phyloP scores from a whole-genome alignment of 2,888 invertebrate species.

The Pachycephus smyrnensis region DNA sequence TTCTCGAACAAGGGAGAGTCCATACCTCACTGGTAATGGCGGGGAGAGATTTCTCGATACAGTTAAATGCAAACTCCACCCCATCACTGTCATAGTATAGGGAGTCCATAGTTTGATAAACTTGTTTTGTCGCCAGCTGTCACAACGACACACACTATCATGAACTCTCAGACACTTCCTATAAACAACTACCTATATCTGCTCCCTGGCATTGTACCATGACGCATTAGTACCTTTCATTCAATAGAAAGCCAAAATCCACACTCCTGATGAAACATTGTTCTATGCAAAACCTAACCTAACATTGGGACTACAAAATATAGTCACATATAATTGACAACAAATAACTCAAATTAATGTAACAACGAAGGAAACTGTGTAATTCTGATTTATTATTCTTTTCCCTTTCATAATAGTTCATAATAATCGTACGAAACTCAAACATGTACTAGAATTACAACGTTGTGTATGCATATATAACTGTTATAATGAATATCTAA shows the following conservation, averaged over 20 bases:
- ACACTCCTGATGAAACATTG: not conserved
- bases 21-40: slow-evolving; percentile 75
- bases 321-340: not conserved
- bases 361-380: not conserved
- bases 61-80: slow-evolving; percentile 75
- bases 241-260: not conserved
- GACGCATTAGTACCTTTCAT: not conserved
- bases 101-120: slow-evolving; percentile 32
- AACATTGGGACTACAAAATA: not conserved
- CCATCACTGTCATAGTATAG: slow-evolving; percentile 56
- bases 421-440: not conserved
- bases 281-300: not conserved
- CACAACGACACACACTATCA: slow-evolving; percentile 15
- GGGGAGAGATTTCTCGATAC: slow-evolving; percentile 77
- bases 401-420: not conserved
- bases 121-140: slow-evolving; percentile 31
- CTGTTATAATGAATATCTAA: slow-evolving; percentile 4
- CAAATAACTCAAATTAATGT: not conserved
- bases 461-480: slow-evolving; percentile 11
- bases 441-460: slow-evolving; percentile 16
- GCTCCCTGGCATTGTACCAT: not conserved
- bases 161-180: slow-evolving; percentile 11
- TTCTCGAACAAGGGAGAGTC: slow-evolving; percentile 28
- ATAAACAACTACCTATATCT: not conserved
- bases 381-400: not conserved